phyloP scores from a whole-genome alignment of 1,140 invertebrate genomes.

The Gryllus bimaculatus region DNA sequence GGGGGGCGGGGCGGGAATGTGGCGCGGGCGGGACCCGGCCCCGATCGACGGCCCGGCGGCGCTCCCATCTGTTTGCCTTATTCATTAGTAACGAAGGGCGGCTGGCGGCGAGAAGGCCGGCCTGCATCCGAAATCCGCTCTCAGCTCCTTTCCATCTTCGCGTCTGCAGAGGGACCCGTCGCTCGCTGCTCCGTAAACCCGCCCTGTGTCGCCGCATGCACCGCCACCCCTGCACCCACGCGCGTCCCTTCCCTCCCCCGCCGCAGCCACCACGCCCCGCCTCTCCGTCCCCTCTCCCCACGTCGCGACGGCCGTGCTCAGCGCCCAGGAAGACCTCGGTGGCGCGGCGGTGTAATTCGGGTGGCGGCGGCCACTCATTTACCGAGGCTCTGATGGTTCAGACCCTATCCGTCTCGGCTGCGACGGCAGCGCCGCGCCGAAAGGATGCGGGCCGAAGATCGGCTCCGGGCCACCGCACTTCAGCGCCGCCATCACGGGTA shows the following conservation, averaged over 20 bases:
- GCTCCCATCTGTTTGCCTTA: not conserved
- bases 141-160: not conserved
- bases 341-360: not conserved
- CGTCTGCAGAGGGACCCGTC: too few relatives aligned
- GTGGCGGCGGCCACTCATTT: not conserved
- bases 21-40: too few relatives aligned
- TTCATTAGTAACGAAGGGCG: not conserved
- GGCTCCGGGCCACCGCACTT: not conserved
- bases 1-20: too few relatives aligned
- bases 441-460: not conserved
- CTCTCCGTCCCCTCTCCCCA: too few relatives aligned
- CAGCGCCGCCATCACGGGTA: not conserved
- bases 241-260: too few relatives aligned
- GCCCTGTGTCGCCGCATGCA: too few relatives aligned
- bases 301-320: not conserved
- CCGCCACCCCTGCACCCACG: too few relatives aligned
- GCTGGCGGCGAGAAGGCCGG: not conserved
- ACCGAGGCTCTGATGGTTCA: not conserved
- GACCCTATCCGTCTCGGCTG: not conserved
- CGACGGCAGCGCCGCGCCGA: too few relatives aligned
- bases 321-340: not conserved
- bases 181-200: too few relatives aligned
- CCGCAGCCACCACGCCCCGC: too few relatives aligned
- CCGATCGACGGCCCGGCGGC: too few relatives aligned
- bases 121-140: not conserved